phyloP scores from a whole-genome alignment of 2,888 invertebrate species.

The Chaetogeoica ovagalla region DNA sequence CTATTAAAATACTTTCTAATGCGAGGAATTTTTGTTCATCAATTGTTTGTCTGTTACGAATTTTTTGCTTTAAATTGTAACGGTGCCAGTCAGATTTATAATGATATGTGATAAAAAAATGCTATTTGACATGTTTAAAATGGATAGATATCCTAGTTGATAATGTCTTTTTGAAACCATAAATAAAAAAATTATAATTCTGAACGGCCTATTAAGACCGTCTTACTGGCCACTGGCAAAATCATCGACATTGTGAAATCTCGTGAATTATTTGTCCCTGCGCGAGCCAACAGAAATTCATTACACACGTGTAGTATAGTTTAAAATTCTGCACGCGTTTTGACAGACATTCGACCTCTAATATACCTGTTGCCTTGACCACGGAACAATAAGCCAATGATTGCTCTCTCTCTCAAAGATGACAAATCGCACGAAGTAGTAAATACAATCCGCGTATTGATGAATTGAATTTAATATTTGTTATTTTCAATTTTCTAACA shows the following conservation, averaged over 20 bases:
- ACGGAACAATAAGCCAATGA: too few relatives aligned
- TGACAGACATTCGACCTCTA: too few relatives aligned
- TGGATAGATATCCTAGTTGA: neutral
- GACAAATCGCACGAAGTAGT: too few relatives aligned
- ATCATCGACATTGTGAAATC: constrained; percentile 15
- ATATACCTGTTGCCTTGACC: too few relatives aligned
- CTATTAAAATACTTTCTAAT: constrained; percentile 59
- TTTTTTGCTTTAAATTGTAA: constrained; percentile 75
- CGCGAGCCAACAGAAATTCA: too few relatives aligned
- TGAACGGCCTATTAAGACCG: constrained; percentile 23
- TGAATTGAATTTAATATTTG: too few relatives aligned
- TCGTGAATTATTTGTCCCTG: neutral
- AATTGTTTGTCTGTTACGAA: constrained; percentile 65
- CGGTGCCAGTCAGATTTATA: constrained; percentile 85
- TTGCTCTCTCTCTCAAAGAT: too few relatives aligned
- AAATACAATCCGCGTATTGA: too few relatives aligned
- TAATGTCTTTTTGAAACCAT: too few relatives aligned
- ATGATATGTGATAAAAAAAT: constrained; percentile 65
- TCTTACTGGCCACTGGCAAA: constrained; percentile 25
- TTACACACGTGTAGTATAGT: too few relatives aligned
- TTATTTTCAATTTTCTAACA: too few relatives aligned
- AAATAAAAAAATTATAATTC: neutral
- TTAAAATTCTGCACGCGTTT: too few relatives aligned
- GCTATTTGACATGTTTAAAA: constrained; percentile 42
- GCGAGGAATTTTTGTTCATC: constrained; percentile 66